Percentiles rank a stretch among this genome's conserved stretches.
These are phyloP conservation scores for Ceyx margarethae DNA, from an alignment of 2,113 vertebrate species.

Conservation along the genomic window DNA sequence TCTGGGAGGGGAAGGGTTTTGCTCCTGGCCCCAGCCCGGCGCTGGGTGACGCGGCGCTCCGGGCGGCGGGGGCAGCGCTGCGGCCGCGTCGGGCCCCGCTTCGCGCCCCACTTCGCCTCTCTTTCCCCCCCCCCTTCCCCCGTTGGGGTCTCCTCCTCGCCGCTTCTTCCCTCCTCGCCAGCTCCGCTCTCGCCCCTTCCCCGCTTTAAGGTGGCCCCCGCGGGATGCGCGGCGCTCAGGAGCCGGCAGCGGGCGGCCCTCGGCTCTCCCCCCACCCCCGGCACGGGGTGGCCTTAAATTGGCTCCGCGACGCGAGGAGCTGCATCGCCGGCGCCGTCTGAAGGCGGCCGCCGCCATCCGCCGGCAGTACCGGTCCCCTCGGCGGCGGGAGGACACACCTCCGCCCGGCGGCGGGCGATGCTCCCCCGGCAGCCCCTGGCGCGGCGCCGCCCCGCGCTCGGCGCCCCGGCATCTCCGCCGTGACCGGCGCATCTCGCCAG, in stretches of 20 bases:
- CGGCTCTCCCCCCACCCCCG: conserved; percentile 1
- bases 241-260: conserved; percentile 9
- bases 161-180: background rate
- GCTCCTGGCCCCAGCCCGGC: background rate
- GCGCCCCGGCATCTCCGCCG: background rate
- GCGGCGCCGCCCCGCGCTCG: background rate
- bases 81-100: background rate
- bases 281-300: conserved; percentile 44
- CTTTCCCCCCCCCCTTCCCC: background rate
- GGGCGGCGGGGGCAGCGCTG: background rate
- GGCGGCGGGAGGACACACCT: background rate
- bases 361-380: background rate
- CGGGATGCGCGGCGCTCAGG: background rate
- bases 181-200: background rate
- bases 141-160: background rate
- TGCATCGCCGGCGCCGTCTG: conserved; percentile 27
- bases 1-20: background rate
- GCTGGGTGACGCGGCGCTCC: background rate
- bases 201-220: conserved; percentile 57
- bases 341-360: conserved; percentile 1
- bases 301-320: conserved; percentile 4
- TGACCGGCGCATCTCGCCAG: conserved; percentile 33
- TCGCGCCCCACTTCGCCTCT: background rate
- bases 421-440: background rate
- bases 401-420: conserved; percentile 1